Evolutionary conservation across 2,888 invertebrate genomes (phyloP).

Genomic region (Ypsolopha scabrella): DNA sequence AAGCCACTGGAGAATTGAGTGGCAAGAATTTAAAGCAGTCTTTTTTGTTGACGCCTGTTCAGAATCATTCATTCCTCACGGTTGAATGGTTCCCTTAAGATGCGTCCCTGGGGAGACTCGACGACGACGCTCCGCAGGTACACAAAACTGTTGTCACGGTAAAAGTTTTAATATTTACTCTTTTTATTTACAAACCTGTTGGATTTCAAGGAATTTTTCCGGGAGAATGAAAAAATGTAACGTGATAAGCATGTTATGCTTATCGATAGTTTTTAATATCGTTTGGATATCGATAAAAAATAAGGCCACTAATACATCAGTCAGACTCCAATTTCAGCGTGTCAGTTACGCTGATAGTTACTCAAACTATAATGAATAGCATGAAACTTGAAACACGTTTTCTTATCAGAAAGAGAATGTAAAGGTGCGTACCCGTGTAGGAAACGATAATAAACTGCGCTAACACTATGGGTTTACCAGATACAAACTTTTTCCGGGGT

Average conservation of each 20-base stretch:
- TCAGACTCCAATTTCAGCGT: too few relatives aligned
- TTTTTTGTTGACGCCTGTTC: constrained; percentile 34
- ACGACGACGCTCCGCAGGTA: constrained; percentile 35
- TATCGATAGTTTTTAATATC: too few relatives aligned
- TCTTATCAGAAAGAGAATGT: not conserved
- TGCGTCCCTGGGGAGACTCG: constrained; percentile 31
- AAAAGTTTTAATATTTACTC: constrained; percentile 21
- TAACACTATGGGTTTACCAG: too few relatives aligned
- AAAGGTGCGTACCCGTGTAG: not conserved
- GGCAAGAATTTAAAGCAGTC: constrained; percentile 27
- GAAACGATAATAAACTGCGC: too few relatives aligned
- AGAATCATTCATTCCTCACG: constrained; percentile 52
- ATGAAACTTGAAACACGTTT: not conserved
- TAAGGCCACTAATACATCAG: too few relatives aligned
- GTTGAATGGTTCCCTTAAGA: constrained; percentile 44
- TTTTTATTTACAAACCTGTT: constrained; percentile 25
- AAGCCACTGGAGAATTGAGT: not conserved
- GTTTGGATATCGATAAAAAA: too few relatives aligned
- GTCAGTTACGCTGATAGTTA: too few relatives aligned
- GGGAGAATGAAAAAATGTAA: too few relatives aligned
- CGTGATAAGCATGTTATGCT: too few relatives aligned
- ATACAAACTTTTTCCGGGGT: too few relatives aligned
- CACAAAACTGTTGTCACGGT: constrained; percentile 26
- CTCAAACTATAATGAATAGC: too few relatives aligned
- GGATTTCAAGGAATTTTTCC: constrained; percentile 18